These are phyloP conservation scores for Stramonita haemastoma DNA, from an alignment of 2,888 invertebrate species.

Conservation along the genomic window DNA sequence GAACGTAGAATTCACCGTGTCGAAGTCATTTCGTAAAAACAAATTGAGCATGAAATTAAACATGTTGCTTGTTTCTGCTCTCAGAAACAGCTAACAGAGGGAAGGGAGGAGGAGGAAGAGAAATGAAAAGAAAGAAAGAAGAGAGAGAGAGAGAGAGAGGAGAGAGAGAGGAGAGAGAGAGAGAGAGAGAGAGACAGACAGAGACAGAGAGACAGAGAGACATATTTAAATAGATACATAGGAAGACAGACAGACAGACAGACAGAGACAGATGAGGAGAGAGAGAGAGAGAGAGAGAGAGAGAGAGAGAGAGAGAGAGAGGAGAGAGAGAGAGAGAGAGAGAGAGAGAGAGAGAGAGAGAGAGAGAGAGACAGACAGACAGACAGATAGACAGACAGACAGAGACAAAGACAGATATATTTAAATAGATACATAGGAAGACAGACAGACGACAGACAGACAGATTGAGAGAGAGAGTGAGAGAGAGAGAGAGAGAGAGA, in stretches of 20 bases:
- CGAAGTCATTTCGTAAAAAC: too few species aligned
- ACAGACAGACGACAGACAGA: background rate
- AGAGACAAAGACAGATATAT: background rate
- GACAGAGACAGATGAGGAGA: background rate
- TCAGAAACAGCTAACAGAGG: too few species aligned
- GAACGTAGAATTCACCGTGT: too few species aligned
- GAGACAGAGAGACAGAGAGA: background rate
- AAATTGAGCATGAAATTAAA: too few species aligned
- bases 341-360: background rate
- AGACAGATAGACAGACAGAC: background rate
- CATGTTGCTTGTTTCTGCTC: too few species aligned
- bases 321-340: background rate
- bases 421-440: background rate
- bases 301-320: background rate
- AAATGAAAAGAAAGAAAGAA: background rate
- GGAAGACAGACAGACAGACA: background rate
- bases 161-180: background rate
- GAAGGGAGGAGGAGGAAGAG: background rate
- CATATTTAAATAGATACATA: background rate
- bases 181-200: background rate
- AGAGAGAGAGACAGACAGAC: background rate
- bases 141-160: background rate
- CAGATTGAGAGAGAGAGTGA: background rate
- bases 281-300: background rate
- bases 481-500: background rate